Evolutionary conservation across 2,797 vertebrate species (phyloP), one percentile per base, ranked within the genome.

Genomic region (Naso thynnoides): DNA sequence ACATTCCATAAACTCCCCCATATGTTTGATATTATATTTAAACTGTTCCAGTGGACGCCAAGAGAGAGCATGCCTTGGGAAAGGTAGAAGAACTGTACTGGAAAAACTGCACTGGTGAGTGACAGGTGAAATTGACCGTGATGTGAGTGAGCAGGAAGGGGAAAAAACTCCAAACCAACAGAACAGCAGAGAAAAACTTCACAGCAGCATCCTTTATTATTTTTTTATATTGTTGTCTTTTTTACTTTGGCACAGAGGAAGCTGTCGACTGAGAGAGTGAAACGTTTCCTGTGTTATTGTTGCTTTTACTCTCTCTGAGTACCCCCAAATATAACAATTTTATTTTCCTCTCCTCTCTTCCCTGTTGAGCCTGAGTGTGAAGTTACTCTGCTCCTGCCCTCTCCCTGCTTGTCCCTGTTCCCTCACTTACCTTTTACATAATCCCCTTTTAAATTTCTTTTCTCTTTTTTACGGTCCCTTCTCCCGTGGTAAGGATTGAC

Each of bases 1-100:
- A 88, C 80, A 75, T 90, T 93, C 82, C 78, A 83, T 93, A 94
- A 94, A 94, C 87, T 88, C 71, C 85, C 77, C 86, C 93, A 94
- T 88, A 84, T 95, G 93, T 91, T 93, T 88, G 78, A 94, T 91
- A 92, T 94, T 95, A 91, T 77, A 83, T 91, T 91, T 91, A 93
- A 93, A 91, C 90, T 85, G 88, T 92, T 93, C 81, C 87, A 91
- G 84, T 70, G 76, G 73, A 70, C 2, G 79, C 73, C 82, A 78
- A 63, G 81, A 84, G 78, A 82, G 70, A 26, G 63, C 62, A 64
- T 64, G 84, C 58, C 63, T 82, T 84, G 84, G 84, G 88, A 87
- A 86, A 88, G 86, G 85, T 86, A 78, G 73, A 82, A 60, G 74
- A 69, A 69, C 59, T 69, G 70, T 54, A 68, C 58, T 82, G 82